Conservation (phyloP, 2,797 vertebrate species). For the Coreius guichenoti region DNA sequence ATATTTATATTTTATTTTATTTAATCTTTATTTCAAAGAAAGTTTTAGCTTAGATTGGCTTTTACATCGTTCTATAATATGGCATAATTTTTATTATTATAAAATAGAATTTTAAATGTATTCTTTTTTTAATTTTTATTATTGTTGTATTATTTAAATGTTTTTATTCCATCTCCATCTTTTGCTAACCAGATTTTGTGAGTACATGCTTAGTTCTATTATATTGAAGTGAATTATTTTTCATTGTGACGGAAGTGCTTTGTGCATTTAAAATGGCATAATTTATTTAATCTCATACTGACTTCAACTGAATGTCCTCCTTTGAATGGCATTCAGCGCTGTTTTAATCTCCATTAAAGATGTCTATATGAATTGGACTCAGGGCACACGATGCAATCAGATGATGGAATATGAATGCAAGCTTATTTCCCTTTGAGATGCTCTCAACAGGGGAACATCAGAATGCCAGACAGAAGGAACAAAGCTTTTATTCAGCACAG, state of each 20-base stretch:
- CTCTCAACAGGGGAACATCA: slow-evolving; percentile 38
- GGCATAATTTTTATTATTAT: no score
- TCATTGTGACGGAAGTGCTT: background rate
- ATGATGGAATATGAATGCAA: slow-evolving; percentile 27
- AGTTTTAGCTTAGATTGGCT: background rate
- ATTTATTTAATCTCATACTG: slow-evolving; percentile 6
- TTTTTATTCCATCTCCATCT: slow-evolving; percentile 5
- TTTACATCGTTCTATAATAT: background rate
- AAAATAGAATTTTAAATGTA: background rate
- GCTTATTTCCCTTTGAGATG: slow-evolving; percentile 30
- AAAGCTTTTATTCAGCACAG: slow-evolving; percentile 12
- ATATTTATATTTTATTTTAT: background rate
- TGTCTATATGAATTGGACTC: slow-evolving; percentile 23
- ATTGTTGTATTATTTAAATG: background rate
- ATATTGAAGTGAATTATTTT: background rate
- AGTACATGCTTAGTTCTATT: background rate
- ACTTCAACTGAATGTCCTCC: background rate
- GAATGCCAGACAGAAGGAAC: slow-evolving; percentile 33
- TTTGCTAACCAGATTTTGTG: background rate
- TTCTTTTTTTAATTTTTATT: background rate
- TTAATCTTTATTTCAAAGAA: background rate
- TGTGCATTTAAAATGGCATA: background rate
- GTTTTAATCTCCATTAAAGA: slow-evolving; percentile 11
- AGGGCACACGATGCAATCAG: slow-evolving; percentile 9
- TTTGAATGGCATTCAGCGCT: background rate